A percentile compares a stretch with the other conserved stretches of the same genome.
These are phyloP conservation scores for Orthosia cruda DNA, from an alignment of 2,888 invertebrate genomes.

Conservation along the genomic window DNA sequence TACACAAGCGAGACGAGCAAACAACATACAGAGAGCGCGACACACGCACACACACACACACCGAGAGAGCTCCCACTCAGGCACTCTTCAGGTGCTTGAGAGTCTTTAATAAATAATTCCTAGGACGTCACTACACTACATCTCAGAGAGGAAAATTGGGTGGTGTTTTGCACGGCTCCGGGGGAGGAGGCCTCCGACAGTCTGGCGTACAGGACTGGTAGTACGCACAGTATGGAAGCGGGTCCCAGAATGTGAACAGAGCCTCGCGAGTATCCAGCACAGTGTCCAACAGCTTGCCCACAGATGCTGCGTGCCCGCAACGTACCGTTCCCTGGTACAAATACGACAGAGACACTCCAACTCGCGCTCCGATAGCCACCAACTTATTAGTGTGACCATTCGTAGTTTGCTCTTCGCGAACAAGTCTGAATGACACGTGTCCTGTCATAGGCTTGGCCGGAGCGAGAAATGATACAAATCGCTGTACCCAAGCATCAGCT, in stretches of 20 bases:
- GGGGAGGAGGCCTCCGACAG: conserved; percentile 87
- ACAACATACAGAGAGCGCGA: conserved; percentile 77
- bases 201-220: conserved; percentile 95
- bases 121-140: conserved; percentile 64
- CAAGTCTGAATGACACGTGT: conserved; percentile 95
- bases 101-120: conserved; percentile 86
- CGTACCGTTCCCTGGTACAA: conserved; percentile 94
- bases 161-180: conserved; percentile 91
- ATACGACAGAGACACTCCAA: conserved; percentile 96
- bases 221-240: conserved; percentile 96
- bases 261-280: conserved; percentile 96
- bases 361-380: conserved; percentile 93
- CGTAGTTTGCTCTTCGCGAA: conserved; percentile 91
- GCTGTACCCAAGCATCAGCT: conserved; percentile 94
- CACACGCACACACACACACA: conserved; percentile 68
- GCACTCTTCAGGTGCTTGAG: conserved; percentile 91
- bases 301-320: conserved; percentile 92
- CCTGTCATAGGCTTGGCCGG: conserved; percentile 94
- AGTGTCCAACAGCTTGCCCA: conserved; percentile 93
- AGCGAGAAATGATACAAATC: conserved; percentile 93
- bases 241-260: conserved; percentile 96
- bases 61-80: conserved; percentile 83
- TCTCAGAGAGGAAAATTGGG: conserved; percentile 89
- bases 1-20: conserved; percentile 74
- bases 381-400: conserved; percentile 85